Base-by-base conservation (phyloP, 2,888 invertebrate genomes). In the Salticus scenicus region DNA sequence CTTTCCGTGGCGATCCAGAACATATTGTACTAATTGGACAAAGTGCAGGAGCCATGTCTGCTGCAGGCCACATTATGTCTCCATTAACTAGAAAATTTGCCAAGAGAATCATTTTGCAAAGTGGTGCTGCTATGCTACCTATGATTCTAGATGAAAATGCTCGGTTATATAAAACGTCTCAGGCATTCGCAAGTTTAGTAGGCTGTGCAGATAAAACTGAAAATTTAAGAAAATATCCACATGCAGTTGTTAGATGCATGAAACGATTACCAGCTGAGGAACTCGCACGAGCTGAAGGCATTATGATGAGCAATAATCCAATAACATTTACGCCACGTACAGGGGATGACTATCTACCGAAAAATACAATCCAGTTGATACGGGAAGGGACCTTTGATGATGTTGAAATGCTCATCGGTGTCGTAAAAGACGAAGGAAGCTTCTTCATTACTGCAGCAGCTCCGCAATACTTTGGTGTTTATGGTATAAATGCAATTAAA, bases 391-490 rank as follows among this genome's bases (percentile, higher is more conserved):
- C 76, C 14, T 80, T 88, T 70, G 20, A 30, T 12, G 71, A 88
- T 20, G 51, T 37, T 17, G 88, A 88, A 10, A 31, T 88, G 14
- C 63, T 88, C 27, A 42, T 88, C 1, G 88, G 88, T 0, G 64
- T 72, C 12, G 84, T 74, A n/a, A 57, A 76, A 20, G 75, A 88
- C 4, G 88, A 88, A 74, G 88, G 88, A 0, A 66, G 77, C 1
- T 76, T 88, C n/a, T 88, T 88, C 47, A 27, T 88, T 0, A 75
- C 72, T 0, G 73, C 31, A 0, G 77, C 77, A 0, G 67, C 64
- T 0, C 84, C 84, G 0, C 64, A 84, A 7, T 84, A 78, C 30
- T 84, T 84, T 31, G 84, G 84, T 0, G 27, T 27, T 1, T 70
- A 74, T 14, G 84, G 84, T 0, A n/a, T 42, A 0, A 70, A 78